Conservation (phyloP, 2,888 invertebrate genomes). For the Megalurothrips usitatus region DNA sequence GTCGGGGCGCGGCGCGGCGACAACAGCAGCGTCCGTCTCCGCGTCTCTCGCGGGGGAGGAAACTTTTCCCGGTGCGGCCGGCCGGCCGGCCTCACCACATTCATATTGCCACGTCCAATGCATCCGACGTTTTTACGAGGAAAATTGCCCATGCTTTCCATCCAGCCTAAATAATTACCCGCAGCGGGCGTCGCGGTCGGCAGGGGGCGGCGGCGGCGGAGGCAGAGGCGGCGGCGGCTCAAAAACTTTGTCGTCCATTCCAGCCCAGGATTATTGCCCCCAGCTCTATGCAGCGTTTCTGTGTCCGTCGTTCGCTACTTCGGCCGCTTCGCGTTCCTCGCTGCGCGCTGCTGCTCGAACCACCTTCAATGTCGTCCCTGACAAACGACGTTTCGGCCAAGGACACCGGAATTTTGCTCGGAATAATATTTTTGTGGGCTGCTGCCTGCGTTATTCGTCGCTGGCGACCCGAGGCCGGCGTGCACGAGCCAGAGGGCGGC, state of each 20-base stretch:
- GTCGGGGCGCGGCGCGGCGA: constrained; percentile 31
- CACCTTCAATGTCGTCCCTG: too few species aligned
- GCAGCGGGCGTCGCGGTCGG: neutral
- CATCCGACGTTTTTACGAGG: constrained; percentile 33
- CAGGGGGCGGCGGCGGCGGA: constrained; percentile 11
- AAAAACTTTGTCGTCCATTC: too few species aligned
- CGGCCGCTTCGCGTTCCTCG: too few species aligned
- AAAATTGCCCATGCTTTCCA: constrained; percentile 34
- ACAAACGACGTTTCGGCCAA: too few species aligned
- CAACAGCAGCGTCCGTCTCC: constrained; percentile 34
- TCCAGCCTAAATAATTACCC: constrained; percentile 31
- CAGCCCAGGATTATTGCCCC: neutral
- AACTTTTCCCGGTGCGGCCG: constrained; percentile 30
- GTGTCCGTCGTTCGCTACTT: too few species aligned
- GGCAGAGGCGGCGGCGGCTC: neutral
- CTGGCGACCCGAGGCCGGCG: too few species aligned
- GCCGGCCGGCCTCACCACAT: constrained; percentile 29
- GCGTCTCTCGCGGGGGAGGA: neutral
- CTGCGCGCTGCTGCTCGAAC: too few species aligned
- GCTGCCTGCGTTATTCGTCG: too few species aligned
- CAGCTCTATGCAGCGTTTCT: too few species aligned
- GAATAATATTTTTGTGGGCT: too few species aligned
- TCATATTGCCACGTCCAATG: constrained; percentile 35
- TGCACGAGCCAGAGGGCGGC: too few species aligned
- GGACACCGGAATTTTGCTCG: too few species aligned